Base-by-base conservation (phyloP, 2,113 vertebrate species). In the Climacteris rufus region DNA sequence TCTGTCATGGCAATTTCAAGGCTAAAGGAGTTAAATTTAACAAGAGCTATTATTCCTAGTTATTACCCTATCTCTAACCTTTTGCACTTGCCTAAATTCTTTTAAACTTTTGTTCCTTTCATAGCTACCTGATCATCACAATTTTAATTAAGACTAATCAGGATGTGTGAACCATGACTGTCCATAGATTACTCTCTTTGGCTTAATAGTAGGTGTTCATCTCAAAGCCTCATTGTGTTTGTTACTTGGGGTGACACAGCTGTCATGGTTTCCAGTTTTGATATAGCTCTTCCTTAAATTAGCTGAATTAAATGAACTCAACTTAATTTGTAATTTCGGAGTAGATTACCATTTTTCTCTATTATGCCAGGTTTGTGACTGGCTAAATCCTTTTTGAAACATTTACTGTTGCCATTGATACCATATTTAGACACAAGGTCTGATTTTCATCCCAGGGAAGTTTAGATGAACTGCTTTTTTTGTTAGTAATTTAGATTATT, bases 1-100 rank as follows among this genome's bases (percentile, higher is more conserved):
- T 87, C 96, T 96, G 88, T 95, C 92, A 93, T 30, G 92, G 92
- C 84, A 87, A 96, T 96, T 94, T 95, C 83, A 92, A 93, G 90
- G 93, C 92, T 82, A 96, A 89, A 93, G 52, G 69, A 94, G 95
- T 93, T 87, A 93, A 90, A 89, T 89, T 70, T 90, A 96, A 87
- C 83, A 96, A 57, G 92, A 96, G 80, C 82, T 44, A 72, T 89
- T 93, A 86, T 81, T 90, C 64, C 56, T 92, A 89, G 93, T 92
- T 87, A 92, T 90, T 92, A 89, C 49, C 13, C 88, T 86, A 92
- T 89, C 80, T 93, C 31, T 61, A 84, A 72, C 76, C 65, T 79
- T 90, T 90, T 2, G 37, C 77, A 89, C 60, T 95, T 82, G 56
- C 90, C 72, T 94, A 72, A 82, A 72, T 75, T 87, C 85, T 91